phyloP scores from a whole-genome alignment of 2,888 invertebrate species.

The Brachyopa scutellaris region DNA sequence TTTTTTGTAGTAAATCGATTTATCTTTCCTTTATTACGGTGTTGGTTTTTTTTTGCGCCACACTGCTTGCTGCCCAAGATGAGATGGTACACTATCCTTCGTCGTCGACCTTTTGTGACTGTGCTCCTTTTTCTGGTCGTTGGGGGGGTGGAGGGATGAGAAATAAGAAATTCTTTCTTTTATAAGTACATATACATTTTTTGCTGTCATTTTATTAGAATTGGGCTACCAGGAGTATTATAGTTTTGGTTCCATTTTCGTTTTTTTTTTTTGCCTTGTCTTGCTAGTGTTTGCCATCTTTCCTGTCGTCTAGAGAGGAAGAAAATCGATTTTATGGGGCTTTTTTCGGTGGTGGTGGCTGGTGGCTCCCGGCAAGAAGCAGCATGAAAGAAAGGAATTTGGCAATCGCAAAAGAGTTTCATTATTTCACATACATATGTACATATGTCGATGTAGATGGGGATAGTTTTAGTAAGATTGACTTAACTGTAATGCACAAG shows the following conservation, averaged over 20 bases:
- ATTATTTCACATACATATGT: conserved; percentile 33
- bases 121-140: not conserved
- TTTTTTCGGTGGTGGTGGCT: conserved; percentile 1
- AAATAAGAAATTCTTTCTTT: conserved; percentile 59
- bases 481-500: not conserved
- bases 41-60: conserved; percentile 8
- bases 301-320: conserved; percentile 27
- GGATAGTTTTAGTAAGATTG: conserved; percentile 13
- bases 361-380: not conserved
- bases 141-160: not conserved
- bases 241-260: conserved; percentile 40
- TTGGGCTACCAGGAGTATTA: conserved; percentile 68
- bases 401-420: conserved; percentile 54
- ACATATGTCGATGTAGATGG: not conserved
- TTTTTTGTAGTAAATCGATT: conserved; percentile 60
- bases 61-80: conserved; percentile 54
- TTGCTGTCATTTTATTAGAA: conserved; percentile 67
- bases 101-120: conserved; percentile 55
- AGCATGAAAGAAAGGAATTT: conserved; percentile 45
- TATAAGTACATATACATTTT: conserved; percentile 28
- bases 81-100: conserved; percentile 57
- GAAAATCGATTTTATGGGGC: conserved; percentile 69
- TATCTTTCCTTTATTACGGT: conserved; percentile 43
- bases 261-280: conserved; percentile 17
- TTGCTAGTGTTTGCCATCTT: conserved; percentile 59